Evolutionary conservation across 92 coral and sea anemone species (phyloP).

Genomic region (Parazoanthus atlanticus): DNA sequence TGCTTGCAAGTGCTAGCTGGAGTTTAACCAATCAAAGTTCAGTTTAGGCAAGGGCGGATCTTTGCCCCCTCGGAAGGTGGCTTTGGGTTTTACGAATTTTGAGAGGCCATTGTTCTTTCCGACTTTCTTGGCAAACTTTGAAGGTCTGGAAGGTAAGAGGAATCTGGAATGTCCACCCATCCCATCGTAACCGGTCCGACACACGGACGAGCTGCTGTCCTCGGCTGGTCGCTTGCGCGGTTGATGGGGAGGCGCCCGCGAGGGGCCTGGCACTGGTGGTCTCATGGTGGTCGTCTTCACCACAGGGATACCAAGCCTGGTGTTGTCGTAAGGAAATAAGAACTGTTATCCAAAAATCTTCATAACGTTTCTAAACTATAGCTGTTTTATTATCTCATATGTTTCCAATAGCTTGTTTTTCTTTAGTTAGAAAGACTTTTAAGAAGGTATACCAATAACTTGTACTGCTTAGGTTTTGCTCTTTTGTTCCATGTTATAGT

Average conservation of each 20-base stretch:
- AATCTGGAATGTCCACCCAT: conserved; percentile 32
- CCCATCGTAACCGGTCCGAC: conserved; percentile 27
- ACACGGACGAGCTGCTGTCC: conserved; percentile 13
- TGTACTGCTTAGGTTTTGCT: too few species aligned
- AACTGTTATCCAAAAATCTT: background rate
- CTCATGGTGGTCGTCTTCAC: conserved; percentile 22
- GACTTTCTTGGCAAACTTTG: conserved; percentile 29
- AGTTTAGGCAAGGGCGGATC: conserved; percentile 39
- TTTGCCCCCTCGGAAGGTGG: background rate
- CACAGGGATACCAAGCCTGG: conserved; percentile 33
- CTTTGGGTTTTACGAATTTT: conserved; percentile 16
- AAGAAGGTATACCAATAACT: too few species aligned
- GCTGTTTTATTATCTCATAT: too few species aligned
- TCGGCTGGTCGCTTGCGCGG: conserved; percentile 36
- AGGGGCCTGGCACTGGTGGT: conserved; percentile 10
- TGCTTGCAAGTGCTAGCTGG: conserved; percentile 7
- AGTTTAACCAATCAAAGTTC: conserved; percentile 35
- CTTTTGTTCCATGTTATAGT: too few species aligned
- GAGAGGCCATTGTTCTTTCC: conserved; percentile 41
- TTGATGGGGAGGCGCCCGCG: background rate
- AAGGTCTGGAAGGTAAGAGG: conserved; percentile 25
- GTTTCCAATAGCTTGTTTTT: too few species aligned
- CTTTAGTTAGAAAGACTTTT: too few species aligned
- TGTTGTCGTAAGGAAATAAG: background rate
- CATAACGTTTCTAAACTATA: background rate